A percentile compares a stretch with the other conserved stretches of the same genome.
Evolutionary conservation across 1,140 invertebrate genomes (phyloP).

Genomic region (Drosophila saltans): DNA sequence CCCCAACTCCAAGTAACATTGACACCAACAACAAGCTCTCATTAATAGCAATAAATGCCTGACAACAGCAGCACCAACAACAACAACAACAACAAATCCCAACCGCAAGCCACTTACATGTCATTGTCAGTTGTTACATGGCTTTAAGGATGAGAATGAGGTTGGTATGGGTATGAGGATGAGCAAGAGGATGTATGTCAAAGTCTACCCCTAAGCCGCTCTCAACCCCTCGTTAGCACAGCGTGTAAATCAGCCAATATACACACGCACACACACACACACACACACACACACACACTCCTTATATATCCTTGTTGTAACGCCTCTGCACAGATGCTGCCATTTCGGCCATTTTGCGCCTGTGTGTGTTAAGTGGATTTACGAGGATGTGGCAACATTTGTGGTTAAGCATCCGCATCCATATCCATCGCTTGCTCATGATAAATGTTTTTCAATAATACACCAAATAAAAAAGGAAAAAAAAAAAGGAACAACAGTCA

Average conservation of each 20-base stretch:
- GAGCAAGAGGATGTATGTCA: constrained; percentile 11
- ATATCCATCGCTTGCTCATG: constrained; percentile 56
- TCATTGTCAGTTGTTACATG: constrained; percentile 66
- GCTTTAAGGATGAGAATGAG: constrained; percentile 21
- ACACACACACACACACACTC: constrained; percentile 13
- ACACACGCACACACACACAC: constrained; percentile 44
- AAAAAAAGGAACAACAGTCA: constrained; percentile 1
- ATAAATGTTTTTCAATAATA: constrained; percentile 80
- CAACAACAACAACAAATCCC: constrained; percentile 47
- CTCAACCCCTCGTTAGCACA: constrained; percentile 75
- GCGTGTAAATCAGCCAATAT: constrained; percentile 58
- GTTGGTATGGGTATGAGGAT: neutral
- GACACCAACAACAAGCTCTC: constrained; percentile 37
- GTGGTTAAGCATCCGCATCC: constrained; percentile 62
- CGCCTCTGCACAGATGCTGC: constrained; percentile 66
- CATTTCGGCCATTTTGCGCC: constrained; percentile 51
- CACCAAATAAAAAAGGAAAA: constrained; percentile 30
- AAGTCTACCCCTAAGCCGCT: constrained; percentile 36
- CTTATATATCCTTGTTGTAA: constrained; percentile 31
- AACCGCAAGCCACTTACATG: constrained; percentile 57
- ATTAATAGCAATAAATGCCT: constrained; percentile 66
- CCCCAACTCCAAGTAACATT: neutral
- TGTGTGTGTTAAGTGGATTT: constrained; percentile 69
- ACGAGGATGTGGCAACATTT: constrained; percentile 77
- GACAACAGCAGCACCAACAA: constrained; percentile 37